Evolutionary conservation across 2,113 vertebrate genomes (phyloP).

Genomic region (Podarcis muralis): DNA sequence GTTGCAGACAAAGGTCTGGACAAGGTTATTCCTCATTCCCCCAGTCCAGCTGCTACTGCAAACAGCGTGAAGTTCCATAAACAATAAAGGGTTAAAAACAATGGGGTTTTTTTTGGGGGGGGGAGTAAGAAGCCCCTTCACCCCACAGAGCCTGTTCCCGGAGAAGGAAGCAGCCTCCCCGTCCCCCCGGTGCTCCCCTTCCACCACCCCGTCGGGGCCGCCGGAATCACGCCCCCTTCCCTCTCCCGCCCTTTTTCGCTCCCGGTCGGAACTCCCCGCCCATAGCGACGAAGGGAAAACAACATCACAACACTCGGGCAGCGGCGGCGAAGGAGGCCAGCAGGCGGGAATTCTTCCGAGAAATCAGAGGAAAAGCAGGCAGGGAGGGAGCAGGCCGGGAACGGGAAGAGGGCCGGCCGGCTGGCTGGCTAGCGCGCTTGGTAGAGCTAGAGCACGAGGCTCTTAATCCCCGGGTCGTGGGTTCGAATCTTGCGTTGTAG

Average conservation of each 20-base stretch:
- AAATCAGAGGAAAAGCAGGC: slow-evolving; percentile 52
- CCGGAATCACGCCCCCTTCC: background rate
- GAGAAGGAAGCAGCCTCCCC: background rate
- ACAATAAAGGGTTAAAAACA: background rate
- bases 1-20: no score
- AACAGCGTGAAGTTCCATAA: background rate
- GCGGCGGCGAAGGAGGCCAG: slow-evolving; percentile 54
- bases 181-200: background rate
- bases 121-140: background rate
- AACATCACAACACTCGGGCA: slow-evolving; percentile 76
- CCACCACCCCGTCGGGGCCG: background rate
- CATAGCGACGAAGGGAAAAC: slow-evolving; percentile 76
- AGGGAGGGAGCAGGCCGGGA: slow-evolving; percentile 40
- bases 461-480: no score
- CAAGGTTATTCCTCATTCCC: no score
- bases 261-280: slow-evolving; percentile 69
- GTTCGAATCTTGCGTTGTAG: no score
- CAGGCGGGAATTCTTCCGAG: slow-evolving; percentile 66
- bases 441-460: no score
- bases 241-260: slow-evolving; percentile 46
- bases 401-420: slow-evolving; percentile 20
- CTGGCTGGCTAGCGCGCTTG: slow-evolving; percentile 39
- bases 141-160: background rate
- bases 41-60: background rate
- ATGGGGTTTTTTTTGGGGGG: background rate